These are phyloP conservation scores for Pristis pectinata DNA, from an alignment of 2,797 vertebrate species.

Conservation along the genomic window DNA sequence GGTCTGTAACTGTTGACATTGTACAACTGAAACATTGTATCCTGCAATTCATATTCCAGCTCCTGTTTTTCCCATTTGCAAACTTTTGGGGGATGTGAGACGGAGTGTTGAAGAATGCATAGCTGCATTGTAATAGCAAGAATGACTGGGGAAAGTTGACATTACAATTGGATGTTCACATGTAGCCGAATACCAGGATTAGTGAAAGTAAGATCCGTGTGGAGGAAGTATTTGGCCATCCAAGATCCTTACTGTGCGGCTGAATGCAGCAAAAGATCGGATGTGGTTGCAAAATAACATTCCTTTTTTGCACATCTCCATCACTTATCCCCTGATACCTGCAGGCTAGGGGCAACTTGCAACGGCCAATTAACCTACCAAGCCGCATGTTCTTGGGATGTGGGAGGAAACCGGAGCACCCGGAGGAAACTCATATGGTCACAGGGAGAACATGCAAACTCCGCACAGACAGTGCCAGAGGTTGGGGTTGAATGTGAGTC, in stretches of 20 bases:
- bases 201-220: background rate
- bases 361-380: too few species aligned
- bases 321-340: background rate
- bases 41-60: background rate
- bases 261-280: background rate
- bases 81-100: background rate
- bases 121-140: background rate
- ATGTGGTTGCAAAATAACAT: background rate
- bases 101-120: background rate
- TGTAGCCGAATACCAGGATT: background rate
- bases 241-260: background rate
- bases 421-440: too few species aligned
- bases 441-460: too few species aligned
- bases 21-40: background rate
- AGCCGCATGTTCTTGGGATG: too few species aligned
- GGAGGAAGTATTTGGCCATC: background rate
- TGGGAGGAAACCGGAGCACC: too few species aligned
- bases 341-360: too few species aligned
- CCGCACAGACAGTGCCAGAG: too few species aligned
- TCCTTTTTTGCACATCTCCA: background rate
- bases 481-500: too few species aligned
- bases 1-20: too few species aligned
- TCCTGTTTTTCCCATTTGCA: background rate
- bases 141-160: background rate
- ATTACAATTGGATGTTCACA: background rate